Percentiles rank a stretch among this genome's conserved stretches.
phyloP scores from a whole-genome alignment of 2,113 vertebrate genomes.

The Microtus richardsoni region DNA sequence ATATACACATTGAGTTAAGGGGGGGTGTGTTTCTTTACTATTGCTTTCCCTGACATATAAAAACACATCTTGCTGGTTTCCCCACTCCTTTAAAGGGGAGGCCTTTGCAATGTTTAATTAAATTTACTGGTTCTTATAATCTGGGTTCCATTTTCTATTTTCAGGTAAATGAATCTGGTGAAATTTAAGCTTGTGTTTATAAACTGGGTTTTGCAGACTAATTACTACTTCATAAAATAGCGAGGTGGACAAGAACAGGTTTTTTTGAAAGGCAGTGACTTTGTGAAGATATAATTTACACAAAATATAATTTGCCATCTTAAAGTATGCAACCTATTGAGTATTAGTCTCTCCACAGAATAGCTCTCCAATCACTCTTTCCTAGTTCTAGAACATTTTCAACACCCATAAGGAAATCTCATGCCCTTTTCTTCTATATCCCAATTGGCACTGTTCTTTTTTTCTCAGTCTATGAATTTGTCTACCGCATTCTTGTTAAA shows the following conservation, averaged over 20 bases:
- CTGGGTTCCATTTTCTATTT: constrained; percentile 5
- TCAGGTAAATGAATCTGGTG: not conserved
- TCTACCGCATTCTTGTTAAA: not conserved
- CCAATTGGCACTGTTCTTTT: not conserved
- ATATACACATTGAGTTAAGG: constrained; percentile 72
- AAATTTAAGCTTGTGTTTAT: not conserved
- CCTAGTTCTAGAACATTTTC: not conserved
- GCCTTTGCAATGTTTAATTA: constrained; percentile 51
- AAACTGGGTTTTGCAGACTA: not conserved
- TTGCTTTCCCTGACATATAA: constrained; percentile 53
- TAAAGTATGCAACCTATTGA: not conserved
- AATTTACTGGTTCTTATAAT: constrained; percentile 16
- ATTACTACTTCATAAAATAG: not conserved
- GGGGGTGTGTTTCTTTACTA: constrained; percentile 52
- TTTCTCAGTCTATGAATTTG: not conserved
- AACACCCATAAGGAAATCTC: not conserved
- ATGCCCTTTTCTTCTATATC: not conserved
- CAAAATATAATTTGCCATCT: not conserved
- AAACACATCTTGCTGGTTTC: constrained; percentile 50
- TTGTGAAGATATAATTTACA: not conserved
- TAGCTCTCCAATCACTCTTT: not conserved
- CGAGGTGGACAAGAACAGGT: not conserved
- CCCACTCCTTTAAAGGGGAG: constrained; percentile 26
- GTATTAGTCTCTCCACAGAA: not conserved
- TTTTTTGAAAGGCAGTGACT: not conserved